Conservation (phyloP, 2,888 invertebrate genomes). For the Lycophotia porphyrea region DNA sequence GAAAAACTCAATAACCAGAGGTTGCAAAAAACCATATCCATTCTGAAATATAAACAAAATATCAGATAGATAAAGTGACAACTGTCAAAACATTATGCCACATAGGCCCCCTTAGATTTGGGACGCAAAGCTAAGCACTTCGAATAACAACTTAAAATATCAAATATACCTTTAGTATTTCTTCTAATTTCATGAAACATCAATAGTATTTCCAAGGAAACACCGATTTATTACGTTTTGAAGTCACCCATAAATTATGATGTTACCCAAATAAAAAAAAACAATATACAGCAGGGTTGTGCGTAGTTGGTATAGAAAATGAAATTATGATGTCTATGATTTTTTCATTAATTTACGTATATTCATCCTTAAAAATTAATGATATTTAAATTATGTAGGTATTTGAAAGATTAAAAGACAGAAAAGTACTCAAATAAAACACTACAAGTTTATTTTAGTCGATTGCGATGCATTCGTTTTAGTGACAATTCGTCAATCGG, state of each 20-base stretch:
- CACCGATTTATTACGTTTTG: conserved; percentile 87
- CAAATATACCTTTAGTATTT: conserved; percentile 74
- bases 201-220: conserved; percentile 89
- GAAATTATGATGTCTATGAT: not conserved
- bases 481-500: not conserved
- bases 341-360: not conserved
- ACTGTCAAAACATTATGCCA: conserved; percentile 89
- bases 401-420: not conserved
- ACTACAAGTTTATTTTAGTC: conserved; percentile 13
- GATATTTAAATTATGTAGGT: fast-evolving
- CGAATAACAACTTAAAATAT: conserved; percentile 36
- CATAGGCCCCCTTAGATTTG: conserved; percentile 75
- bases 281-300: conserved; percentile 13
- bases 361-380: not conserved
- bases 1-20: conserved; percentile 65
- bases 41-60: conserved; percentile 89
- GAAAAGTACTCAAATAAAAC: not conserved
- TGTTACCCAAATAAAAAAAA: conserved; percentile 73
- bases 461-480: conserved; percentile 16
- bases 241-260: conserved; percentile 77
- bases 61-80: conserved; percentile 81
- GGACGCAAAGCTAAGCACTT: conserved; percentile 47
- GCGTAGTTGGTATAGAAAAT: not conserved
- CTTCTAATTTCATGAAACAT: conserved; percentile 77
- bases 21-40: conserved; percentile 73